Percentiles rank a stretch among this genome's conserved stretches.
These are phyloP conservation scores for Strigamia transsilvanica DNA, from an alignment of 2,888 invertebrate genomes.

Conservation along the genomic window DNA sequence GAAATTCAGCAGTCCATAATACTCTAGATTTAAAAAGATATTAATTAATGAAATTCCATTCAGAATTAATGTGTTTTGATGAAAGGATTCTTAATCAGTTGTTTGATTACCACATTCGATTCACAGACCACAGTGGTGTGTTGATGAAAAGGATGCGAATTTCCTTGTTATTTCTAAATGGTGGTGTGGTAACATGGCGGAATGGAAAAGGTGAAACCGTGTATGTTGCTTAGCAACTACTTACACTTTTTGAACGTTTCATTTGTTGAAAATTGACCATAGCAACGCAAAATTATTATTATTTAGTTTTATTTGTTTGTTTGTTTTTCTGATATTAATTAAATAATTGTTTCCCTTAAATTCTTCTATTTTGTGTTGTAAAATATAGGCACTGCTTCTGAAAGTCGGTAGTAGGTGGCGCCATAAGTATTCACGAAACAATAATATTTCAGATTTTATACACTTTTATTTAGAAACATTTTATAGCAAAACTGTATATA, in stretches of 20 bases:
- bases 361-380: not conserved
- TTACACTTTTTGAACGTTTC: not conserved
- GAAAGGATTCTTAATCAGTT: not conserved
- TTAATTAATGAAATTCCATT: too few relatives aligned
- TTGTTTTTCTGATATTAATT: too few relatives aligned
- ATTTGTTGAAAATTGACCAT: not conserved
- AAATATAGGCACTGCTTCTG: not conserved
- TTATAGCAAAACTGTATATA: not conserved
- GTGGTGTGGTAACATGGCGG: not conserved
- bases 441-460: not conserved
- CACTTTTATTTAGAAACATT: conserved; percentile 8
- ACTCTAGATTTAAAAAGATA: too few relatives aligned
- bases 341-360: too few relatives aligned
- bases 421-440: not conserved
- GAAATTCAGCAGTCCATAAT: too few relatives aligned
- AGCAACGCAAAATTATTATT: too few relatives aligned
- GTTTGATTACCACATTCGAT: not conserved
- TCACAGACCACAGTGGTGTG: not conserved
- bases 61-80: too few relatives aligned
- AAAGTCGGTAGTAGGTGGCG: not conserved
- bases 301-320: too few relatives aligned
- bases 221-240: not conserved
- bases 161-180: not conserved
- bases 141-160: not conserved
- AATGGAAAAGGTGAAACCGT: not conserved